Percentiles rank a stretch among this genome's conserved stretches.
Conservation (phyloP, 2,113 vertebrate species). For the Corythoichthys intestinalis region DNA sequence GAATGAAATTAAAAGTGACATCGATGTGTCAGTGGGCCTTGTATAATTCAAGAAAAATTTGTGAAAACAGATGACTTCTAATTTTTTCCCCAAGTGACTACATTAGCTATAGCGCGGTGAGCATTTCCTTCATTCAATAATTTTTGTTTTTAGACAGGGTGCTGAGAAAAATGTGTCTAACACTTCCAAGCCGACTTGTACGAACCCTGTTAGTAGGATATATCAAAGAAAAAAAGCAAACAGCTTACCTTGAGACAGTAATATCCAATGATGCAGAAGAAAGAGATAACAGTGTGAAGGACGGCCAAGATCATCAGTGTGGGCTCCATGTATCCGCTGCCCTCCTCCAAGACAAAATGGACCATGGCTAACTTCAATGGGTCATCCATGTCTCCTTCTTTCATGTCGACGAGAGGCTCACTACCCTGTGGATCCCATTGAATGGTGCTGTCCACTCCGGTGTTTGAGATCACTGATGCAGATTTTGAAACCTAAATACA, state of each 20-base stretch:
- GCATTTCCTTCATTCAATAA: too few species aligned
- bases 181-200: too few species aligned
- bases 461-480: slow-evolving; percentile 66
- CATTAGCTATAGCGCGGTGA: too few species aligned
- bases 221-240: not conserved
- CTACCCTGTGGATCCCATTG: slow-evolving; percentile 59
- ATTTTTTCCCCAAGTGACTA: too few species aligned
- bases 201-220: too few species aligned
- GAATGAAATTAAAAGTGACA: too few species aligned
- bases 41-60: too few species aligned
- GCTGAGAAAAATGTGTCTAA: too few species aligned
- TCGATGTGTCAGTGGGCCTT: too few species aligned
- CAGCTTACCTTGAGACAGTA: slow-evolving; percentile 86
- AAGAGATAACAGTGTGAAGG: slow-evolving; percentile 92
- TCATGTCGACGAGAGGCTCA: slow-evolving; percentile 20
- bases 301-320: slow-evolving; percentile 86
- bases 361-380: slow-evolving; percentile 70
- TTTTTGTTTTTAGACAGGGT: too few species aligned
- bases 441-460: slow-evolving; percentile 38
- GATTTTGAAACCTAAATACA: slow-evolving; percentile 84
- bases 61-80: too few species aligned
- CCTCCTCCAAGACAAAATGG: slow-evolving; percentile 92
- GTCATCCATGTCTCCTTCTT: slow-evolving; percentile 42
- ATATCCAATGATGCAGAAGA: slow-evolving; percentile 98
- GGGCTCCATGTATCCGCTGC: slow-evolving; percentile 97